Evolutionary conservation across 2,113 vertebrate species (phyloP), one percentile per base, ranked within the genome.

Genomic region (Rhinopithecus roxellana): DNA sequence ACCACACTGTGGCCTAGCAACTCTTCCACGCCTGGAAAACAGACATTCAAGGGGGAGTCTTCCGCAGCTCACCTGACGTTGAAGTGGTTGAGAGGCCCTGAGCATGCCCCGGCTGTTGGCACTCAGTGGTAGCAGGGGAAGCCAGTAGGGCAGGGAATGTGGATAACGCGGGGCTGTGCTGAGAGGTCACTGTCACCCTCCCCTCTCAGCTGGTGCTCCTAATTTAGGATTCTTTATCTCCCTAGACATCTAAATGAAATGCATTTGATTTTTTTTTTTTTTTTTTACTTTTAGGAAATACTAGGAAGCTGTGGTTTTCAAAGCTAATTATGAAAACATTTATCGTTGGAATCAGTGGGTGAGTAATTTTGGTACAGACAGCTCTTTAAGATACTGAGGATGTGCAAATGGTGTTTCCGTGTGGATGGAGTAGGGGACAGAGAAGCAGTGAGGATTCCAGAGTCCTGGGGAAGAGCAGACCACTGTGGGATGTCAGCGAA

Each of bases 261-360:
- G 8, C 35, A 43, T 95, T 97, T 12, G 5, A 13, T 96, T 25
- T 97, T 70, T 55, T 55, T 50, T 40, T 88, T 38, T 80, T 75
- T 93, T 0, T 81, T 96, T 25, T 97, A 70, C 59, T 88, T 97
- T 98, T 97, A 98, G 93, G 86, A 90, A 94, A 96, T 89, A 88
- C 90, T 97, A 98, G 86, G 89, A 97, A 98, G 97, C 86, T 90
- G 77, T 93, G 97, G 78, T 77, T 88, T 92, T 75, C 80, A 78
- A 80, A 97, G 86, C 95, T 79, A 98, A 97, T 94, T 32, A 99
- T 99, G 99, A 99, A 98, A 98, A 98, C 97, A 16, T 90, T 99
- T 45, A 97, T 99, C 96, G 97, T 99, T 90, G 99, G 99, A 98
- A 99, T 99, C 90, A 99, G 99, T 50, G 99, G 99, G 99, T 99